These are phyloP conservation scores for Drosophila flavopinicola DNA, from an alignment of 2,888 invertebrate genomes.

Conservation along the genomic window DNA sequence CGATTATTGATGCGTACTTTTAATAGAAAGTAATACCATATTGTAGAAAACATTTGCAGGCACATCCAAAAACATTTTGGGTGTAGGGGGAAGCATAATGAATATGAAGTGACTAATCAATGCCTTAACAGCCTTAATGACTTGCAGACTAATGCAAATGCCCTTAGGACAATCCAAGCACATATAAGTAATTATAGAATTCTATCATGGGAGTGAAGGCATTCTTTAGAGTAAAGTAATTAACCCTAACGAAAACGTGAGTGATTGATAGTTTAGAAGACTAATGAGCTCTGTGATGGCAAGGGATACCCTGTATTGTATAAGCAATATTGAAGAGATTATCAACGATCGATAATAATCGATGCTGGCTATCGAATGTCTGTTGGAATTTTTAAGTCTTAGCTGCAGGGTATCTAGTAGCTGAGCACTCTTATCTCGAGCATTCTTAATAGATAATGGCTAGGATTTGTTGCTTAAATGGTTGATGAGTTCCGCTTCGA, in stretches of 20 bases:
- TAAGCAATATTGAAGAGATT: too few relatives aligned
- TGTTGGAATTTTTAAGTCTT: too few relatives aligned
- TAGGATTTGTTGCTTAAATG: background rate
- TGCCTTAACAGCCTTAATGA: slow-evolving; percentile 58
- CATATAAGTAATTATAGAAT: slow-evolving; percentile 11
- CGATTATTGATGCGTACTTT: background rate
- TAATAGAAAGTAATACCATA: slow-evolving; percentile 1
- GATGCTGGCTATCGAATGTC: too few relatives aligned
- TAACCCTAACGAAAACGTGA: slow-evolving; percentile 40
- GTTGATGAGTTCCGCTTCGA: background rate
- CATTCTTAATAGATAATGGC: background rate
- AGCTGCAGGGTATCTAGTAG: background rate
- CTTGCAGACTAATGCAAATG: slow-evolving; percentile 62
- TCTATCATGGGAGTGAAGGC: slow-evolving; percentile 16
- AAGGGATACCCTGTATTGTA: slow-evolving; percentile 1
- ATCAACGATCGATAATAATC: too few relatives aligned
- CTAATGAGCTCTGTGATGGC: slow-evolving; percentile 45
- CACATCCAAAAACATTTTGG: slow-evolving; percentile 2
- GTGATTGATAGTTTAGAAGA: slow-evolving; percentile 57
- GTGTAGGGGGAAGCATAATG: slow-evolving; percentile 19
- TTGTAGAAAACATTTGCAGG: background rate
- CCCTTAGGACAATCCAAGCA: slow-evolving; percentile 32
- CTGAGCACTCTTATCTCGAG: background rate
- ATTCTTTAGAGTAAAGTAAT: slow-evolving; percentile 47
- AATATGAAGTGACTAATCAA: slow-evolving; percentile 49